Evolutionary conservation across 2,888 invertebrate genomes (phyloP), one percentile per base, ranked within the genome.

Genomic region (Carpatolechia fugitivella): DNA sequence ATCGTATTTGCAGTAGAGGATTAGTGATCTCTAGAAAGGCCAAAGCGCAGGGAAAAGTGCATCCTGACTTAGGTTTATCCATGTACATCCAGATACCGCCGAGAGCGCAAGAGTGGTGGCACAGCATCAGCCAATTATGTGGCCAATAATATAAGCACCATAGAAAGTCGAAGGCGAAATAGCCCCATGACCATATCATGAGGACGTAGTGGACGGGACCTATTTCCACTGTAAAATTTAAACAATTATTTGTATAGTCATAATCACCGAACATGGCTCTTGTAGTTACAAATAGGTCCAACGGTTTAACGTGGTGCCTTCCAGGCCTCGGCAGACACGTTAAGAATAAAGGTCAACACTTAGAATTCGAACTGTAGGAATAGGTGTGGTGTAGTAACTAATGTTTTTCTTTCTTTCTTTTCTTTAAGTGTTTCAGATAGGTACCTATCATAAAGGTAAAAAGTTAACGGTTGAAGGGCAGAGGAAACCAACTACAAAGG

Each of bases 1-100:
- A 93, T 74, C 93, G 80, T 20, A 80, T 72, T 80, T 93, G 93
- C 20, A 93, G 80, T 41, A 92, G 74, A 8, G 93, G 93, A 72
- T 93, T 93, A 0, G 93, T 92, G 30, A 92, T 62, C 77, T 93
- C 93, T 82, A 93, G 75, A 49, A 91, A 75, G 0, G 92, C 91
- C 16, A 93, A 68, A 2, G 90, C 88, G 61, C 92, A 92, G 1
- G 90, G 78, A 40, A 91, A 90, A 33, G 90, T 89, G 62, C 90
- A 91, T 3, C 92, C 93, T 0, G 90, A 82, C 59, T 76, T 70
- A 0, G 84, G 80, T 58, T 90, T 92, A 49, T 77, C 72, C 68
- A 92, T 80, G 65, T 92, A 91, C 13, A 90, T 67, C 6, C 80
- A 78, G 56, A 93, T 79, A n/a, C 91, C 91, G 40, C 80, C 55